phyloP scores from a whole-genome alignment of 2,888 invertebrate genomes.

The Lacanobia wlatinum region DNA sequence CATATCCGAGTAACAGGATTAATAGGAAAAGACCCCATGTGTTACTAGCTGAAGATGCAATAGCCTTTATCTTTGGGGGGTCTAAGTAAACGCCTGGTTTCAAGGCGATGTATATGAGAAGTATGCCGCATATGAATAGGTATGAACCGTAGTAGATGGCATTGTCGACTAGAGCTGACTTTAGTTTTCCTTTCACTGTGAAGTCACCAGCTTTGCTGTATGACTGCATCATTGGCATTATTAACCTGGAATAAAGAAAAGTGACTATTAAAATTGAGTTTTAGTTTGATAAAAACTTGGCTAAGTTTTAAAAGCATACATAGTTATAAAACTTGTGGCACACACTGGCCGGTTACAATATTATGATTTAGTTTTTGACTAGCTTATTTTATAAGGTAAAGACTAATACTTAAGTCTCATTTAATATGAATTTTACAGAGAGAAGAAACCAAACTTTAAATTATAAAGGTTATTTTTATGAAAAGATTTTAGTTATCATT shows the following conservation, averaged over 20 bases:
- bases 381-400: too few species aligned
- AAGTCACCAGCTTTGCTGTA: slow-evolving; percentile 99
- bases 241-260: slow-evolving; percentile 92
- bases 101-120: slow-evolving; percentile 98
- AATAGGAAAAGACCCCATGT: slow-evolving; percentile 99
- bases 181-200: slow-evolving; percentile 97
- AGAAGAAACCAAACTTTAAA: background rate
- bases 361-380: too few species aligned
- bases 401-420: background rate
- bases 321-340: too few species aligned
- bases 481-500: slow-evolving; percentile 29
- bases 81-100: slow-evolving; percentile 97
- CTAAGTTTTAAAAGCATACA: too few species aligned
- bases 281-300: background rate
- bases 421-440: background rate
- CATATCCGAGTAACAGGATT: slow-evolving; percentile 97
- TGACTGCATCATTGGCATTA: slow-evolving; percentile 99
- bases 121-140: slow-evolving; percentile 97
- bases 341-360: too few species aligned
- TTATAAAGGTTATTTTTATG: background rate
- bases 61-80: slow-evolving; percentile 98
- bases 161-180: slow-evolving; percentile 98
- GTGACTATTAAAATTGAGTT: background rate
- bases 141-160: slow-evolving; percentile 99
- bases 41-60: slow-evolving; percentile 99